These are phyloP conservation scores for Aptenodytes patagonicus DNA, from an alignment of 2,113 vertebrate species.

Conservation along the genomic window DNA sequence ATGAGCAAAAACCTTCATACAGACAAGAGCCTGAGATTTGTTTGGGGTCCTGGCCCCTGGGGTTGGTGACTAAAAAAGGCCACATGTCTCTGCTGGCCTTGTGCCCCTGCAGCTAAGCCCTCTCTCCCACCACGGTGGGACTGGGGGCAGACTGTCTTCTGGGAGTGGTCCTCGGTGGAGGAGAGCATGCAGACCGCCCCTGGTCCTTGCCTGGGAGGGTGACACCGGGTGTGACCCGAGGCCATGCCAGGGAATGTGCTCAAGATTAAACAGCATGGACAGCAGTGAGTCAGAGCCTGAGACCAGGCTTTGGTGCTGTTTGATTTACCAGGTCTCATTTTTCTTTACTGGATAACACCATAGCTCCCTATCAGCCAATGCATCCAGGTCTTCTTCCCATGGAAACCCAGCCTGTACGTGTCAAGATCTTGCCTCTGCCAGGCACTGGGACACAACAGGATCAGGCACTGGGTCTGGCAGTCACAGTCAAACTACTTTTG, in stretches of 20 bases:
- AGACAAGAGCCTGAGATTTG: not conserved
- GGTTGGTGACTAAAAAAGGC: not conserved
- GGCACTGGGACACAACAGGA: not conserved
- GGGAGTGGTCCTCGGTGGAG: accelerated
- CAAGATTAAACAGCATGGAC: not conserved
- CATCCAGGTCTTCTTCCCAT: not conserved
- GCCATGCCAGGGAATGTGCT: not conserved
- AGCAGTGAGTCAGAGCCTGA: not conserved
- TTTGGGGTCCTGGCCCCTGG: not conserved
- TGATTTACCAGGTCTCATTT: not conserved
- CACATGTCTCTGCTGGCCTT: not conserved
- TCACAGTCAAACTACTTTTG: not conserved
- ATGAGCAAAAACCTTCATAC: not conserved
- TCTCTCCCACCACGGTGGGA: accelerated
- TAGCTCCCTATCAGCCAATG: not conserved
- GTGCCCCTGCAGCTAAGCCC: not conserved
- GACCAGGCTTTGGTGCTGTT: not conserved
- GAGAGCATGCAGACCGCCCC: not conserved
- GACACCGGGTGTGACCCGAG: accelerated
- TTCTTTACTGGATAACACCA: not conserved
- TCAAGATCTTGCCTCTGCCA: not conserved
- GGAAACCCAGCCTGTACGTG: not conserved
- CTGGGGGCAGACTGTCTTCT: not conserved
- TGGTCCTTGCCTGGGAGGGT: not conserved
- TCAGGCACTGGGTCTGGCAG: not conserved